Evolutionary conservation across 1,140 invertebrate species (phyloP), one percentile per base, ranked within the genome.

Genomic region (Drosophila ercepeae): DNA sequence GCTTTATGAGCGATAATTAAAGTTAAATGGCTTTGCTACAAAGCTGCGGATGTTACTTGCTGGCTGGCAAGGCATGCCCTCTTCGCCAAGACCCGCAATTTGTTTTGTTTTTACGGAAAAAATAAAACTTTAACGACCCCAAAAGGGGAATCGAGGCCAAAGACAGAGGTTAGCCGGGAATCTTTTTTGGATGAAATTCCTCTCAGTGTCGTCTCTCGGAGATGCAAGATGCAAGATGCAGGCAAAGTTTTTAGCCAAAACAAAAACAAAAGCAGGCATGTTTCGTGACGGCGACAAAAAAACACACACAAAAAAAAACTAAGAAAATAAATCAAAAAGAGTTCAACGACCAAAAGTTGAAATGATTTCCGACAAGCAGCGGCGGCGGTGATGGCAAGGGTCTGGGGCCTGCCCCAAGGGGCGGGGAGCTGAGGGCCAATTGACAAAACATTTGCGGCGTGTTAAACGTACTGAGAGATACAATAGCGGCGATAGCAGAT

Each of bases 311-410:
- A 63, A 52, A 34, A 52, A 69, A 49, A 65, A 75, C 70, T 52
- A 39, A 39, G 36, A 39, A 86, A 81, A 76, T 76, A 82, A 86
- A 86, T 79, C 72, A 86, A 88, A 86, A 88, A 68, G 79, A 83
- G 81, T 86, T 86, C 81, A 86, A 86, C 77, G 81, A 86, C 81
- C 81, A 86, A 86, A 88, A 88, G 82, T 70, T 39, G 36, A 39
- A 39, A 39, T 39, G 39, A 18, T 42, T 42, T 42, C 39, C 39
- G 39, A 18, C 39, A 42, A 19, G 7, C 14, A 3, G 39, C 14
- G 8, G 16, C 16, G 8, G 13, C 16, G 16, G 39, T 3, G 21
- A 21, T 2, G 16, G 16, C 39, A 8, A 42, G 39, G 16, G 39
- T 3, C 39, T 0, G 7, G 14, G 16, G 14, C 34, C 61, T 29